Evolutionary conservation across 2,888 invertebrate genomes (phyloP), one percentile per base, ranked within the genome.

Genomic region (Lacanobia oleracea): DNA sequence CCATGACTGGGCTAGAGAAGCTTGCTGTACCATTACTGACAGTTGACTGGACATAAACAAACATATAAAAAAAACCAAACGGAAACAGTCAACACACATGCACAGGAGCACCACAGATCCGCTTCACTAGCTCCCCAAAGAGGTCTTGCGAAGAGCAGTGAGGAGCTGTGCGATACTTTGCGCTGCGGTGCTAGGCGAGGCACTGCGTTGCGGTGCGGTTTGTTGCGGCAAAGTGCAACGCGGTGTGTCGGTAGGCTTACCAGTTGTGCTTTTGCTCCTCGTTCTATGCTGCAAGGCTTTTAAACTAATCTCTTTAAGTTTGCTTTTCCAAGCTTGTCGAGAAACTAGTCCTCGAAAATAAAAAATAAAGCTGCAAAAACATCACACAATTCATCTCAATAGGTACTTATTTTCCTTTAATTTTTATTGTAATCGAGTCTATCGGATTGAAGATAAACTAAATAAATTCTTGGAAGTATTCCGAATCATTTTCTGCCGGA

Each of bases 251-350:
- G 14, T 8, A 33, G 8, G 16, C 37, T 37, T 59, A 16, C 16
- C 23, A 1, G 16, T 69, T 33, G 12, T 23, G 18, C 27, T 21
- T 59, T 23, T 5, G 2, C 7, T 57, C 1, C 7, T 21, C 5
- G 5, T n/a, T 18, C 23, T 45, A 37, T 37, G 7, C 12, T 9
- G 10, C 16, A 23, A 37, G 2, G 14, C 56, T 56, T 56, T 48
- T 4, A 33, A 50, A 50, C 12, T 50, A 57, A 65, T 73, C 56
- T 23, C 9, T 50, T 56, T 12, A 18, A 56, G 14, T 33, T 65
- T 23, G 16, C 50, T 65, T 23, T 43, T 57, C 33, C 12, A 66
- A 1, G 12, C 16, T 57, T 43, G n/a, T 16, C 7, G 2, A 57
- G 9, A 6, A 23, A 50, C 21, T 23, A 50, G 16, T 10, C 2